phyloP scores from a whole-genome alignment of 2,113 vertebrate genomes.

The Muscicapa adusta region DNA sequence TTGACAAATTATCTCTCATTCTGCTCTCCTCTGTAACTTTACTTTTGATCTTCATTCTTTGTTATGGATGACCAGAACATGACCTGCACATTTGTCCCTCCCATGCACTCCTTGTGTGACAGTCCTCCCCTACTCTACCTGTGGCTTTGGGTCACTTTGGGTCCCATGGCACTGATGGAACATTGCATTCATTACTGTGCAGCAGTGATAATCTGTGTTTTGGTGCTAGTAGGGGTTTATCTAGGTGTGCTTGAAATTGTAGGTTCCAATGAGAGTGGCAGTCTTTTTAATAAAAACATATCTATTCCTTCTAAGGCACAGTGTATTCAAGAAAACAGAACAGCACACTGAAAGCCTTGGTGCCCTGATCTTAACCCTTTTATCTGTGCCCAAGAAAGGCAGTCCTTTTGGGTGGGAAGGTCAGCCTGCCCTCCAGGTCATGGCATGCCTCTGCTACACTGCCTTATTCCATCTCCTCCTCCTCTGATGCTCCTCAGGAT shows the following conservation, averaged over 20 bases:
- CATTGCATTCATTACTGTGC: neutral
- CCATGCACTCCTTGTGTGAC: neutral
- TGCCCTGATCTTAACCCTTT: neutral
- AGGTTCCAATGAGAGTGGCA: neutral
- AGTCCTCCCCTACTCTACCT: neutral
- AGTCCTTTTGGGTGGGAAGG: neutral
- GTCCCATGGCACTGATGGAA: neutral
- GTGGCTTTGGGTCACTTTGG: neutral
- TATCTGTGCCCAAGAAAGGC: neutral
- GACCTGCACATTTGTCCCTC: neutral
- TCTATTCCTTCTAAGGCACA: neutral
- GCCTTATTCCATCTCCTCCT: neutral
- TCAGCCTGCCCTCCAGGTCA: neutral
- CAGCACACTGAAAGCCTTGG: neutral
- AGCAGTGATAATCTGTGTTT: neutral
- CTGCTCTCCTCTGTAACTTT: neutral
- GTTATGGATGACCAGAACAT: neutral
- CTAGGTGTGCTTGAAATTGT: neutral
- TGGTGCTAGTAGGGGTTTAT: neutral
- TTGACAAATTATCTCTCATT: neutral
- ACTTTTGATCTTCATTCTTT: neutral
- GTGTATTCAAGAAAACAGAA: accelerated
- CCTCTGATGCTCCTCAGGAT: neutral
- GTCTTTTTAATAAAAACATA: neutral
- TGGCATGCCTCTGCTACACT: neutral